Conservation (phyloP, 2,113 vertebrate genomes). For the cattle (Bos taurus) region ARS-UCD2.0 NC_037339.1:10758001-10758500, state of each 20-base stretch:
- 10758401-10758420: background rate
- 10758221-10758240: background rate
- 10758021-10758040: background rate
- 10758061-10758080: accelerated
- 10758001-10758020: background rate
- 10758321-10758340: background rate
- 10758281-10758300: background rate
- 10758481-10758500: accelerated
- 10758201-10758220: background rate
- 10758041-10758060: background rate
- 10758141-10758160: background rate
- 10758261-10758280: background rate
- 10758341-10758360: background rate
- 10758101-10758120: background rate
- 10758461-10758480: slow-evolving; percentile 44
- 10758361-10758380: background rate
- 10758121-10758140: too few species aligned
- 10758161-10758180: background rate
- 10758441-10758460: slow-evolving; percentile 7
- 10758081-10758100: background rate
- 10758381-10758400: background rate
- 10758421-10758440: background rate
- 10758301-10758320: background rate
- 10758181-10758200: background rate
- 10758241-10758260: background rate